Percentiles rank a stretch among this genome's conserved stretches.
phyloP scores from a whole-genome alignment of 2,113 vertebrate genomes.

The Lepus americanus region DNA sequence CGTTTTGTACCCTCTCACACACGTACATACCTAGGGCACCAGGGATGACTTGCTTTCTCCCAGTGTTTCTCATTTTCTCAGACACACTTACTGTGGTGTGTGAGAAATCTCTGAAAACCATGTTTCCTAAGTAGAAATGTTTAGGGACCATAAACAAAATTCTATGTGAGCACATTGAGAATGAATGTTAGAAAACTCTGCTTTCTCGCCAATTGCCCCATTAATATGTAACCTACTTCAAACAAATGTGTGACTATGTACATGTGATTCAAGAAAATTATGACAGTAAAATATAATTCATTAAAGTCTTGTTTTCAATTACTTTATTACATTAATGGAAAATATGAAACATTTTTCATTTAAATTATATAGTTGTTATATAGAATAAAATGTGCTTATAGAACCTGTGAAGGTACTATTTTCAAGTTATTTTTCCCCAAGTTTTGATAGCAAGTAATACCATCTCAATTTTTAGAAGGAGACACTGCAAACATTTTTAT shows the following conservation, averaged over 20 bases:
- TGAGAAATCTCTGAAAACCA: not conserved
- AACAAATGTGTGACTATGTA: not conserved
- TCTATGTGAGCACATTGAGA: not conserved
- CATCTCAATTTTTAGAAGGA: not conserved
- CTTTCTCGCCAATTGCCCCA: not conserved
- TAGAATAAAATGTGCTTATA: not conserved
- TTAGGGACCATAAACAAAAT: not conserved
- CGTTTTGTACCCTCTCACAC: not conserved
- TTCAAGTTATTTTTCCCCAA: not conserved
- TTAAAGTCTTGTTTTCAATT: not conserved
- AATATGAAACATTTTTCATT: conserved; percentile 3
- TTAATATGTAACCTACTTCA: not conserved
- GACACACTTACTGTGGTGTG: not conserved
- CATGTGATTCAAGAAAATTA: not conserved
- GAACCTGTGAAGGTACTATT: not conserved
- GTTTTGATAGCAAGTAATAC: not conserved
- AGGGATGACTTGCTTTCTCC: not conserved
- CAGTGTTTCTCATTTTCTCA: not conserved
- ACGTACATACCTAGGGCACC: not conserved
- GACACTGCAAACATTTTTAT: not conserved
- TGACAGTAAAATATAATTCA: not conserved
- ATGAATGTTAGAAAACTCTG: not conserved
- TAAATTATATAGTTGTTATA: not conserved
- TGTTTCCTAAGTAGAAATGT: not conserved
- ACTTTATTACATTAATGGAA: not conserved